Percentiles rank a stretch among this genome's conserved stretches.
These are phyloP conservation scores for Rhizomys pruinosus DNA, from an alignment of 2,113 vertebrate genomes.

Conservation along the genomic window DNA sequence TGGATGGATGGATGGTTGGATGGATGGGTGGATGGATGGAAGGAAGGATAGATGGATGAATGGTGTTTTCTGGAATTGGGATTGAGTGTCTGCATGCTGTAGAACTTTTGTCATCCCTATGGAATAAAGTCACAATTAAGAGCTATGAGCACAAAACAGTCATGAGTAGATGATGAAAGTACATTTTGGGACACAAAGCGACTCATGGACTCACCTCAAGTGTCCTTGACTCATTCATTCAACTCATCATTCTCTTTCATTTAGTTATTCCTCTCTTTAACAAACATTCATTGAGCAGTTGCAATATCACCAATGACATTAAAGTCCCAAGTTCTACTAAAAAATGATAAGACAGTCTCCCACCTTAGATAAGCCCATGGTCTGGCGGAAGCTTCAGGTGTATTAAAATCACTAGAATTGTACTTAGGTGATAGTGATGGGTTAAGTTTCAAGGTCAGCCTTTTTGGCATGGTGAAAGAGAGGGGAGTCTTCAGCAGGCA, in stretches of 20 bases:
- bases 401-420: neutral
- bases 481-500: neutral
- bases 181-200: neutral
- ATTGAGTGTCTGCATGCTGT: neutral
- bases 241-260: too few relatives aligned
- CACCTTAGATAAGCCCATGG: neutral
- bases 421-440: neutral
- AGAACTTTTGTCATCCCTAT: neutral
- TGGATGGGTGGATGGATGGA: too few relatives aligned
- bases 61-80: neutral
- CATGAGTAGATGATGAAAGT: neutral
- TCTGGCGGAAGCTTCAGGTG: neutral
- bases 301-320: neutral
- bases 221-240: neutral
- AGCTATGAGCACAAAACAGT: neutral
- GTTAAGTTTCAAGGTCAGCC: neutral
- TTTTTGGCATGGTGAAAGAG: neutral
- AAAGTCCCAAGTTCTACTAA: neutral
- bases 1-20: too few relatives aligned
- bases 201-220: neutral
- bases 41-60: neutral
- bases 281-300: neutral
- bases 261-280: neutral
- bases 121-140: neutral
- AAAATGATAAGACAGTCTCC: neutral